Conservation (phyloP, 1,140 invertebrate genomes). For the Sweltsa coloradensis region DNA sequence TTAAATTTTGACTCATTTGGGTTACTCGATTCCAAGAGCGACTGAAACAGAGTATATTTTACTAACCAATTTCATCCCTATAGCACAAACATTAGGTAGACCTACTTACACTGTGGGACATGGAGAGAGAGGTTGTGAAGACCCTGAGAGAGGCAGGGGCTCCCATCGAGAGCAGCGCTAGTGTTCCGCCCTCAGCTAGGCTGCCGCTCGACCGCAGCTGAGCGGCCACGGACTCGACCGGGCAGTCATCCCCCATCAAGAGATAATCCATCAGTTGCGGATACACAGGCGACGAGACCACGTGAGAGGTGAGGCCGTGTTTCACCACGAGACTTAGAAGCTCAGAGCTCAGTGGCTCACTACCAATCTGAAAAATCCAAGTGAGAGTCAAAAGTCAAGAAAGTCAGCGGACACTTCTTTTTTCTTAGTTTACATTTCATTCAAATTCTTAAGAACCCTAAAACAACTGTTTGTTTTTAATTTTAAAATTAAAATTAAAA, state of each 20-base stretch:
- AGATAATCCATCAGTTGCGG: conserved; percentile 1
- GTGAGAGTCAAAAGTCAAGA: too few relatives aligned
- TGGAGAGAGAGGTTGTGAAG: not conserved
- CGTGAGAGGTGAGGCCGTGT: not conserved
- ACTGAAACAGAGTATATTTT: too few relatives aligned
- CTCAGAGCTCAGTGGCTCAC: not conserved
- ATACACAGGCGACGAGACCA: not conserved
- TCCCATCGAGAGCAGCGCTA: not conserved
- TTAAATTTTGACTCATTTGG: too few relatives aligned
- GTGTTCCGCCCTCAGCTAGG: conserved; percentile 1
- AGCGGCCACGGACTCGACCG: not conserved
- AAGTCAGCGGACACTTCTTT: too few relatives aligned
- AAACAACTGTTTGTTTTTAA: too few relatives aligned
- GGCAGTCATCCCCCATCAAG: not conserved
- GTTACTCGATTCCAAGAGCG: too few relatives aligned
- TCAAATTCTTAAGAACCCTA: too few relatives aligned
- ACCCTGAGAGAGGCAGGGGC: not conserved
- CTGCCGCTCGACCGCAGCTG: not conserved
- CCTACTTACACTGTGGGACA: too few relatives aligned
- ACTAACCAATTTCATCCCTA: too few relatives aligned
- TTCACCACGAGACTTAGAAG: not conserved
- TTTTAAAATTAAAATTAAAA: too few relatives aligned
- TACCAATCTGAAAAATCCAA: not conserved
- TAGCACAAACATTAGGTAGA: too few relatives aligned
- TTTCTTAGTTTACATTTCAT: too few relatives aligned